Conservation (phyloP, 2,113 vertebrate species). For the Pimephales promelas region DNA sequence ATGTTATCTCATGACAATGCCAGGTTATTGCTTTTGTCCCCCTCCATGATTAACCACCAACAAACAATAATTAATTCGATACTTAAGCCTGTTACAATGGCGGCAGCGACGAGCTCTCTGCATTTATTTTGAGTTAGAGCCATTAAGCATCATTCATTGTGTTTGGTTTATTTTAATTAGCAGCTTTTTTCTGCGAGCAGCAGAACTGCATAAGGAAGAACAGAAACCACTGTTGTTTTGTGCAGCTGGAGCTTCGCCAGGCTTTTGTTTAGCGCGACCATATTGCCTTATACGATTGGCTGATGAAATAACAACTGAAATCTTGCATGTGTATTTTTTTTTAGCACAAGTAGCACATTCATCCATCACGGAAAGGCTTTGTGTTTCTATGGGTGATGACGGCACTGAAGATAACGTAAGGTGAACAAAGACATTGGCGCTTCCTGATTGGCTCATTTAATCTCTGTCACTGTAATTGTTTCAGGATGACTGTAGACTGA, state of each 20-base stretch:
- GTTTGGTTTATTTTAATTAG: conserved; percentile 63
- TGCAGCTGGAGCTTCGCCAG: conserved; percentile 25
- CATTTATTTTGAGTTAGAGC: conserved; percentile 47
- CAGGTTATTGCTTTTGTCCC: conserved; percentile 52
- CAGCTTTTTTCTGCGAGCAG: conserved; percentile 33
- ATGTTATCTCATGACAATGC: conserved; percentile 52
- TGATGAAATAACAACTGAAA: conserved; percentile 56
- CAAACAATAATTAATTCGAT: conserved; percentile 62
- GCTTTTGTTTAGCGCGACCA: conserved; percentile 52
- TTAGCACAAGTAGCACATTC: conserved; percentile 42
- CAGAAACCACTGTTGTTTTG: conserved; percentile 33
- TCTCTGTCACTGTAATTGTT: conserved; percentile 55
- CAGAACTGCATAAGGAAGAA: conserved; percentile 22
- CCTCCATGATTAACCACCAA: conserved; percentile 53
- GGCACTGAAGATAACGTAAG: conserved; percentile 56
- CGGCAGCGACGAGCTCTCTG: conserved; percentile 18
- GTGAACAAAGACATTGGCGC: conserved; percentile 57
- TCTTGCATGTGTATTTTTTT: conserved; percentile 31
- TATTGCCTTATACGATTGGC: conserved; percentile 41
- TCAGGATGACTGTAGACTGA: conserved; percentile 52
- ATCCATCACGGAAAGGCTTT: conserved; percentile 54
- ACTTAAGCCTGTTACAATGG: conserved; percentile 55
- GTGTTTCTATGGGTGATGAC: conserved; percentile 53
- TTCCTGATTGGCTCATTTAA: conserved; percentile 61
- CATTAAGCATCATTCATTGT: conserved; percentile 60